A percentile compares a stretch with the other conserved stretches of the same genome.
Conservation (phyloP, 2,888 invertebrate genomes). For the Pheosia tremula region DNA sequence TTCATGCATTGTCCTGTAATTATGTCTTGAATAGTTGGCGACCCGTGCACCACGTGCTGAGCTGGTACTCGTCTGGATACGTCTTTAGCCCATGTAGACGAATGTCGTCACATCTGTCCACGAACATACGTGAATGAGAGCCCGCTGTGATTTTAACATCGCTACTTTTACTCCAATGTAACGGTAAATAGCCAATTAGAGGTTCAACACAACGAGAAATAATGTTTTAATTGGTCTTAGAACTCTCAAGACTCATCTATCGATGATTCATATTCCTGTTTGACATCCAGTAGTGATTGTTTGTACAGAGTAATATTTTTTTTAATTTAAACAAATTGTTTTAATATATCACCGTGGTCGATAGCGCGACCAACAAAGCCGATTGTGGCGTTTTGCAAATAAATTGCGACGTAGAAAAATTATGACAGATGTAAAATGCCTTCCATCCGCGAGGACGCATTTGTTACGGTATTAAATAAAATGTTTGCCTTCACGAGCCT, state of each 20-base stretch:
- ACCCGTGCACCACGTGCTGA: slow-evolving; percentile 59
- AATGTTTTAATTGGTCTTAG: slow-evolving; percentile 63
- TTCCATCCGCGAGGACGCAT: slow-evolving; percentile 57
- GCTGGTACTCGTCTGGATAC: slow-evolving; percentile 32
- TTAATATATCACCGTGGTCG: slow-evolving; percentile 62
- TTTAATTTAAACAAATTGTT: slow-evolving; percentile 64
- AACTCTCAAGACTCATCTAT: slow-evolving; percentile 52
- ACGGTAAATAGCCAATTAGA: slow-evolving; percentile 63
- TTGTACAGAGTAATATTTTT: slow-evolving; percentile 54
- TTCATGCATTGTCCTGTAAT: background rate
- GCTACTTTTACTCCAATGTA: slow-evolving; percentile 63
- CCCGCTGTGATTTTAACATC: slow-evolving; percentile 70
- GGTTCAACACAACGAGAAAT: slow-evolving; percentile 60
- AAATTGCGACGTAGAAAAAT: slow-evolving; percentile 83
- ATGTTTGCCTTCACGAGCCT: slow-evolving; percentile 64
- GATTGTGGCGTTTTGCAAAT: slow-evolving; percentile 75
- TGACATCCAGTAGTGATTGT: slow-evolving; percentile 55
- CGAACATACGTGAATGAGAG: slow-evolving; percentile 54
- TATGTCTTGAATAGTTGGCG: background rate
- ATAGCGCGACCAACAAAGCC: slow-evolving; percentile 64
- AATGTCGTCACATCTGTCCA: slow-evolving; percentile 59
- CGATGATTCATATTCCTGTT: slow-evolving; percentile 60
- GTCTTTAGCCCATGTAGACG: slow-evolving; percentile 53
- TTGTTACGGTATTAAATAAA: slow-evolving; percentile 77
- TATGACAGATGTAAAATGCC: slow-evolving; percentile 77